Evolutionary conservation across 92 coral and sea anemone genomes (phyloP), one percentile per base, ranked within the genome.

Genomic region (Heliopora coerulea): DNA sequence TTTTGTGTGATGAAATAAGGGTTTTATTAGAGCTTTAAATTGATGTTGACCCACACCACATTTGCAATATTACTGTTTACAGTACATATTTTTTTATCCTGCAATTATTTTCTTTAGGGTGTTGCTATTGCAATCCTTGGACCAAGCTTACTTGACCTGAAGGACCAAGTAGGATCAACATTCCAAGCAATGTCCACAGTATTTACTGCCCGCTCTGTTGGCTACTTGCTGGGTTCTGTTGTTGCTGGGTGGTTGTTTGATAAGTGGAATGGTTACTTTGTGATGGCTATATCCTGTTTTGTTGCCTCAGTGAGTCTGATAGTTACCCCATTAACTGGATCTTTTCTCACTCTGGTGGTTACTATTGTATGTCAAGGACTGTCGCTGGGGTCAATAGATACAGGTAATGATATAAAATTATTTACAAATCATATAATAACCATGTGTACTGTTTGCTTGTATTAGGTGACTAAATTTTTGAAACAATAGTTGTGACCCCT

Each of bases 171-270:
- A 21, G 6, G 31, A 5, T 65, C 91, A 56, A 40, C 67, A 30
- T 68, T 95, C 44, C 81, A 79, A 56, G 54, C 83, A 29, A 95
- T 95, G 91, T 95, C 99, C 11, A 85, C 63, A 24, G 68, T 85
- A 9, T 95, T 95, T 66, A 95, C 96, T 4, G 78, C 91, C 25
- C 88, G 99, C 12, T 86, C 99, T 15, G 59, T 90, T 59, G 99
- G 99, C 1, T 90, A 90, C 59, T 70, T 95, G 23, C 62, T 87
- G 20, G 99, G 99, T 12, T 90, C 95, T 52, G 63, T 95, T 23
- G 72, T 76, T 18, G 99, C 95, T 56, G 99, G 99, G 0, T 95
- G 99, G 99, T 29, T 91, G 62, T 86, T 80, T 67, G 99, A 95
- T 74, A 85, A 75, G 82, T 90, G 83, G 70, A 85, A 88, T 79